Base-by-base conservation (phyloP, 2,888 invertebrate genomes). In the Epirrhoe alternata region DNA sequence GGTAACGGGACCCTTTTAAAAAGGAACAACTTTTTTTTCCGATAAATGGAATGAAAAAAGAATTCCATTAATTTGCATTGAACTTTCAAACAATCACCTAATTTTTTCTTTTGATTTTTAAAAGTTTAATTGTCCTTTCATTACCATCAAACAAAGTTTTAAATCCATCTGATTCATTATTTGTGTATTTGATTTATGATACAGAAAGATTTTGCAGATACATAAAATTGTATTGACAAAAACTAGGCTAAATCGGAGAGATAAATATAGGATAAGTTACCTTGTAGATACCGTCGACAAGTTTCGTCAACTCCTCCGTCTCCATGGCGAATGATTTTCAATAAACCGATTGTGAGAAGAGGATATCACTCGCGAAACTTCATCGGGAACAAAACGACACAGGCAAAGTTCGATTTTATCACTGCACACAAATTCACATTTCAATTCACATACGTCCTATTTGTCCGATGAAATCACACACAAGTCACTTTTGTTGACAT, bases 261-360 rank as follows among this genome's bases (percentile, higher is more conserved):
- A 35, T 30, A 31, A 56, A 50, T 49, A 72, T 70, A 50, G 47
- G 49, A 50, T 38, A 52, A 52, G 92, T 92, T 94, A 97, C 97
- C 96, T 97, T 97, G 90, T 97, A 97, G 85, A 97, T 97, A 82
- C 97, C 97, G 92, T 97, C 97, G 82, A 97, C 97, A 81, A 97
- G 96, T 94, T 97, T 97, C 85, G 97, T 97, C 79, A 97, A 96
- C 94, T 97, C 97, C 89, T 97, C 97, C 81, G 97, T 97, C 94
- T 97, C 97, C 96, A 97, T 94, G 78, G 81, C 80, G 87, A 87
- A 78, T 78, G 81, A 83, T 87, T 85, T 85, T 86, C 84, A 86
- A 77, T 83, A 80, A 84, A 85, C 77, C 79, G 82, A 82, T 82
- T 78, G 74, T 77, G 76, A 74, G 69, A 83, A 82, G 76, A 80